Conservation (phyloP, 2,113 vertebrate species). For the Baryphthengus martii region DNA sequence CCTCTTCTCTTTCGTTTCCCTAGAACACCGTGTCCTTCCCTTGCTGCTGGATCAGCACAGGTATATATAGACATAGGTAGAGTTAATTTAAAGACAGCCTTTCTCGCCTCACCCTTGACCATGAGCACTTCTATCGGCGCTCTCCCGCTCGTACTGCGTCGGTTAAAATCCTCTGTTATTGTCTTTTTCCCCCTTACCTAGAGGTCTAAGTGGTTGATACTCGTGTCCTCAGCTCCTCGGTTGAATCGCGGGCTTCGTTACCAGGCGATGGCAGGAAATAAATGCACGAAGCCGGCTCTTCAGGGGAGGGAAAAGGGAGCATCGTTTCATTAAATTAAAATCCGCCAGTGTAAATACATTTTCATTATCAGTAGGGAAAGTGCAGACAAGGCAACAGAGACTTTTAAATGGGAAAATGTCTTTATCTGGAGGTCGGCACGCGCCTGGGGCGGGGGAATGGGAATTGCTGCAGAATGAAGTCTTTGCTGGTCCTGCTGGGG, state of each 20-base stretch:
- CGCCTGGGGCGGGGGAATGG: rapidly evolving
- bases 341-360: background rate
- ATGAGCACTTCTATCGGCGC: rapidly evolving
- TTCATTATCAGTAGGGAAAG: background rate
- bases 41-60: background rate
- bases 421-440: background rate
- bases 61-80: background rate
- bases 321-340: background rate
- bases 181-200: background rate
- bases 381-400: background rate
- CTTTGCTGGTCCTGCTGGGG: background rate
- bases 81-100: background rate
- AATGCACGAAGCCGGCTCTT: background rate
- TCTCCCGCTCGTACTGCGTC: background rate
- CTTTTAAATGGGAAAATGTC: background rate
- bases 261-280: background rate
- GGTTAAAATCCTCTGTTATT: background rate
- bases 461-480: background rate
- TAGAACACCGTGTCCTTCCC: background rate
- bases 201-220: background rate
- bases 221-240: background rate
- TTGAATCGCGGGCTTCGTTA: background rate
- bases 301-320: background rate
- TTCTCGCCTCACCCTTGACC: background rate
- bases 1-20: background rate